phyloP scores from a whole-genome alignment of 92 coral and sea anemone species.

The Palythoa grandiflora region DNA sequence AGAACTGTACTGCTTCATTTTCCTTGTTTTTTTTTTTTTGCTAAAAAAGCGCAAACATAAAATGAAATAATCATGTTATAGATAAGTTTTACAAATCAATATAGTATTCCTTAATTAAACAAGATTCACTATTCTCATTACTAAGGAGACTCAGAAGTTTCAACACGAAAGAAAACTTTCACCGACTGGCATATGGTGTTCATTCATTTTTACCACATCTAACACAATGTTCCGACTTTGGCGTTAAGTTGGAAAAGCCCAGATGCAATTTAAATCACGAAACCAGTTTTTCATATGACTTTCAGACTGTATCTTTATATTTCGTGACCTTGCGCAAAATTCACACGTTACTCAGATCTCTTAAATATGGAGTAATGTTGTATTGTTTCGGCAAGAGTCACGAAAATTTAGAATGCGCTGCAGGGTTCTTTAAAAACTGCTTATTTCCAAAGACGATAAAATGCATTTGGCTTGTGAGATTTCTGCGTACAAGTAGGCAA shows the following conservation, averaged over 20 bases:
- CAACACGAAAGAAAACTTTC: neutral
- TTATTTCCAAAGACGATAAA: no score
- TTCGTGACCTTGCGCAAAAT: constrained; percentile 21
- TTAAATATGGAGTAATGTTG: neutral
- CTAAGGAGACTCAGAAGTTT: neutral
- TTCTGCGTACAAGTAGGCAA: no score
- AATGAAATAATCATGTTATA: no score
- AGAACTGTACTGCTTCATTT: neutral
- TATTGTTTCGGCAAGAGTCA: constrained; percentile 13
- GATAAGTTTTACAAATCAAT: no score
- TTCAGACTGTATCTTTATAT: neutral
- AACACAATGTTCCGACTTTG: constrained; percentile 1
- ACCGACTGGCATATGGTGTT: neutral
- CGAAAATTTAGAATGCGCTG: constrained; percentile 15
- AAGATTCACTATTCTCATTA: neutral
- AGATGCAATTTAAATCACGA: constrained; percentile 21
- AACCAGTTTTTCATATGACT: neutral
- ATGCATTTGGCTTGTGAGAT: no score
- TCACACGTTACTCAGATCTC: constrained; percentile 9
- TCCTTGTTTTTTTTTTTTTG: neutral
- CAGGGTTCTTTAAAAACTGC: neutral
- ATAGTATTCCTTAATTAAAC: neutral
- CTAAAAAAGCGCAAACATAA: no score
- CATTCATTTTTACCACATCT: constrained; percentile 30
- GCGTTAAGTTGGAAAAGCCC: neutral